A percentile compares a stretch with the other conserved stretches of the same genome.
These are phyloP conservation scores for Aphelenchoides bicaudatus DNA, from an alignment of 2,888 invertebrate species.

Conservation along the genomic window DNA sequence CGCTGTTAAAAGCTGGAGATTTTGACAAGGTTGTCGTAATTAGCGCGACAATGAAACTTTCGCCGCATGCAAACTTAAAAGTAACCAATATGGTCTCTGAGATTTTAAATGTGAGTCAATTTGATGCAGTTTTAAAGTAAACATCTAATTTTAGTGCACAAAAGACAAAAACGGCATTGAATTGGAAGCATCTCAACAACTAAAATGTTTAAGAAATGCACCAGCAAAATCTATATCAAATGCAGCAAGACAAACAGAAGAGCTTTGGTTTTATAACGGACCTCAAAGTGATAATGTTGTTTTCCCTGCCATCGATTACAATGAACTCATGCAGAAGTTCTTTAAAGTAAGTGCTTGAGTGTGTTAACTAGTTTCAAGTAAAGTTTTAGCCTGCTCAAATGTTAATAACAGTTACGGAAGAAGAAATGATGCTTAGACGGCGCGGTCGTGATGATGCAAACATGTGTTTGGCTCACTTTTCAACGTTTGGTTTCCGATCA, in stretches of 20 bases:
- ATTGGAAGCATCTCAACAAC: slow-evolving; percentile 12
- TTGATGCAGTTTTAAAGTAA: too few species aligned
- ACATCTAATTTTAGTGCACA: too few species aligned
- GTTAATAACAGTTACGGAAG: slow-evolving; percentile 15
- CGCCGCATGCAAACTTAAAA: slow-evolving; percentile 20
- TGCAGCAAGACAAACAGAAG: slow-evolving; percentile 21
- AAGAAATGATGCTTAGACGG: neutral
- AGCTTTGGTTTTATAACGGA: slow-evolving; percentile 10
- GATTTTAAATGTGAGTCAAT: slow-evolving; percentile 28
- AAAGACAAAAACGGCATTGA: slow-evolving; percentile 17
- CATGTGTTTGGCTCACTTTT: slow-evolving; percentile 14
- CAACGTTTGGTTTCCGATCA: slow-evolving; percentile 21
- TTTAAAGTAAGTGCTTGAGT: slow-evolving; percentile 10
- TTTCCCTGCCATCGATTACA: slow-evolving; percentile 20
- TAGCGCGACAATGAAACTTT: slow-evolving; percentile 17
- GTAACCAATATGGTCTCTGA: slow-evolving; percentile 8
- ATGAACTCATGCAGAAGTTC: slow-evolving; percentile 12
- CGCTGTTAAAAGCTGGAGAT: slow-evolving; percentile 19
- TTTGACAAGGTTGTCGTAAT: slow-evolving; percentile 29
- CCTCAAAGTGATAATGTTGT: slow-evolving; percentile 28
- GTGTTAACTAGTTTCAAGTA: slow-evolving; percentile 11
- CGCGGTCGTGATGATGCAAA: slow-evolving; percentile 5
- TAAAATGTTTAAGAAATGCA: slow-evolving; percentile 17
- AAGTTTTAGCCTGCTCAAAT: too few species aligned
- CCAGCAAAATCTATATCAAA: slow-evolving; percentile 10